These are phyloP conservation scores for Schizopygopsis malacanthus DNA, from an alignment of 2,797 vertebrate genomes.

Conservation along the genomic window DNA sequence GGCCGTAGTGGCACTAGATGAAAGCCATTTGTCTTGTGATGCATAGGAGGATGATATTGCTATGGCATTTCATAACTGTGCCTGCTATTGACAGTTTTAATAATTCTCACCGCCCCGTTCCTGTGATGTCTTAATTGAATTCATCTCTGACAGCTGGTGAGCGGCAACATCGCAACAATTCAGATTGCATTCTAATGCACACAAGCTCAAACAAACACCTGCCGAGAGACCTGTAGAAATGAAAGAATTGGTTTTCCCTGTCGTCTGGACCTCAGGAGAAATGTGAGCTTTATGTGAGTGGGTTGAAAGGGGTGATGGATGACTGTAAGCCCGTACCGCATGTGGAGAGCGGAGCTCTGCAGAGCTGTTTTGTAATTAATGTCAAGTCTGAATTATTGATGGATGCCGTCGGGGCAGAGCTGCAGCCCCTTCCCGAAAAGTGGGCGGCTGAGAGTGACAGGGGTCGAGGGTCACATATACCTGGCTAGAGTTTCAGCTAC, in stretches of 20 bases:
- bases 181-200: not conserved
- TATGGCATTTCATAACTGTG: constrained; percentile 37
- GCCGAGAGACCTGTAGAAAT: constrained; percentile 14
- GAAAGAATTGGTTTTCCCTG: constrained; percentile 31
- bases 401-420: constrained; percentile 5
- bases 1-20: constrained; percentile 20
- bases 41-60: constrained; percentile 30
- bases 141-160: constrained; percentile 39
- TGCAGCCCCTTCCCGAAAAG: not conserved
- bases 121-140: constrained; percentile 50
- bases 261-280: constrained; percentile 44
- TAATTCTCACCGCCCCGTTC: not conserved
- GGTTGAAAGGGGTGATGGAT: constrained; percentile 52
- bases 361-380: constrained; percentile 49
- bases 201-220: not conserved
- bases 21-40: constrained; percentile 47
- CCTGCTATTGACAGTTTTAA: constrained; percentile 46
- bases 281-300: constrained; percentile 30
- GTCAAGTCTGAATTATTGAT: constrained; percentile 58
- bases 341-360: constrained; percentile 18
- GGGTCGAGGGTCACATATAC: constrained; percentile 26
- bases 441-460: constrained; percentile 3
- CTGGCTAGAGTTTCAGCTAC: not conserved
- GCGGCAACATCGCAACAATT: constrained; percentile 3
- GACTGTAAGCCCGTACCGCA: constrained; percentile 21